Conservation (phyloP, 1,140 invertebrate species). For the Penaeus indicus region DNA sequence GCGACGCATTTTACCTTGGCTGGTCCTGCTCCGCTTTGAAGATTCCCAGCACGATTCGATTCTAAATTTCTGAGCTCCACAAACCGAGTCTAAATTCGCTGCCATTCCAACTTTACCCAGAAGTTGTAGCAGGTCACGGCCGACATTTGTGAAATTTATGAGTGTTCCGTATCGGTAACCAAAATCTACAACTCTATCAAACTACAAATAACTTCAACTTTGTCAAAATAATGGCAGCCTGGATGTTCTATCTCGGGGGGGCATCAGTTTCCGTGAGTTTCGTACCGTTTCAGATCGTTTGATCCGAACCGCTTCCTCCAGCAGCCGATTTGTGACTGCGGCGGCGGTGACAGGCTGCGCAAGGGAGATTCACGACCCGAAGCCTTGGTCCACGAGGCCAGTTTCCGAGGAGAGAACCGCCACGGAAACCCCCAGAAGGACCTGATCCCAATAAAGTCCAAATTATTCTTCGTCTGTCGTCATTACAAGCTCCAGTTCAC, state of each 20-base stretch:
- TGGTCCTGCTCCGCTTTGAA: neutral
- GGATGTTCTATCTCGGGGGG: neutral
- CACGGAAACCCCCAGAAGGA: too few species aligned
- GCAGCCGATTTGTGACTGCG: too few species aligned
- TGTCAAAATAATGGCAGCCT: constrained; percentile 52
- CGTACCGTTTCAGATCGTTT: constrained; percentile 6
- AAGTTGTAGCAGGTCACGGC: constrained; percentile 36
- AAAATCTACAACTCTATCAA: constrained; percentile 57
- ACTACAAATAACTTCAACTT: constrained; percentile 53
- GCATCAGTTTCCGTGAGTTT: constrained; percentile 20
- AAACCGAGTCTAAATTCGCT: constrained; percentile 1
- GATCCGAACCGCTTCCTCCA: constrained; percentile 3
- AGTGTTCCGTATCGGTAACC: constrained; percentile 49
- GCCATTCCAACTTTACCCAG: constrained; percentile 30
- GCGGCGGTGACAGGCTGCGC: too few species aligned
- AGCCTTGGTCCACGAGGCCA: too few species aligned
- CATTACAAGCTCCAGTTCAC: too few species aligned
- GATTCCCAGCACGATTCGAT: constrained; percentile 29
- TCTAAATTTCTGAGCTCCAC: constrained; percentile 34
- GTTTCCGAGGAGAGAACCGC: too few species aligned
- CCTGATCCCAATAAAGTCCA: too few species aligned
- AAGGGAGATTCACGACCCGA: too few species aligned
- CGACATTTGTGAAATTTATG: constrained; percentile 45
- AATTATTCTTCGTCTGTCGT: too few species aligned
- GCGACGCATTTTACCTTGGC: too few species aligned